Conservation (phyloP, 2,797 vertebrate species). For the Chiroxiphia lanceolata region DNA sequence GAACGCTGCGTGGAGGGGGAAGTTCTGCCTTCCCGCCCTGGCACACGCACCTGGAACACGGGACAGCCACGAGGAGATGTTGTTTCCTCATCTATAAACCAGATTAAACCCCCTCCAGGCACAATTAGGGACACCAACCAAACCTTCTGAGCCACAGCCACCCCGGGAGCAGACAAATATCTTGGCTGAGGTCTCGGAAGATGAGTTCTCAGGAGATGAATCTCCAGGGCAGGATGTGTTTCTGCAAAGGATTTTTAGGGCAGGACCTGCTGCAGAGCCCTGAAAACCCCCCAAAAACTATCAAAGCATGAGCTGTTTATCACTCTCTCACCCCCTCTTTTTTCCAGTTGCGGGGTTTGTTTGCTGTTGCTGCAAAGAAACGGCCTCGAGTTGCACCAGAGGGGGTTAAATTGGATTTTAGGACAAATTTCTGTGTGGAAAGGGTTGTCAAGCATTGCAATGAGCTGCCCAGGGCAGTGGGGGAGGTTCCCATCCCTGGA, state of each 20-base stretch:
- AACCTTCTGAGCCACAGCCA: background rate
- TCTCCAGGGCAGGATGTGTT: background rate
- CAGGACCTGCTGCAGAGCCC: background rate
- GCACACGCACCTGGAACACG: accelerated
- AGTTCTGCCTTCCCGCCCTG: background rate
- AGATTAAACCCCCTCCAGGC: background rate
- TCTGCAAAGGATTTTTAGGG: background rate
- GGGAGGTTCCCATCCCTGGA: too few species aligned
- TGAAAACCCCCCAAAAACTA: background rate
- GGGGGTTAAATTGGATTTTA: background rate
- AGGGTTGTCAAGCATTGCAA: background rate
- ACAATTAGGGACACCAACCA: background rate
- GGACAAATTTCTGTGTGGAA: background rate
- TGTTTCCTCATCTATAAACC: background rate
- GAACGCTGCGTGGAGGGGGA: accelerated
- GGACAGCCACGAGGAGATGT: background rate
- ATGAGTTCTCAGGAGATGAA: background rate
- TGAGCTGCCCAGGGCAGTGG: background rate
- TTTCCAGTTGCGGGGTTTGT: background rate
- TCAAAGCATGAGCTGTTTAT: background rate
- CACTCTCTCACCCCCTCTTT: background rate
- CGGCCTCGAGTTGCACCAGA: background rate
- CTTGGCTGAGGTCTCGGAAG: background rate
- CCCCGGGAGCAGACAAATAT: background rate
- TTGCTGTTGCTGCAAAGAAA: background rate